A percentile compares a stretch with the other conserved stretches of the same genome.
phyloP scores from a whole-genome alignment of 2,113 vertebrate genomes.

The Butorides virescens region DNA sequence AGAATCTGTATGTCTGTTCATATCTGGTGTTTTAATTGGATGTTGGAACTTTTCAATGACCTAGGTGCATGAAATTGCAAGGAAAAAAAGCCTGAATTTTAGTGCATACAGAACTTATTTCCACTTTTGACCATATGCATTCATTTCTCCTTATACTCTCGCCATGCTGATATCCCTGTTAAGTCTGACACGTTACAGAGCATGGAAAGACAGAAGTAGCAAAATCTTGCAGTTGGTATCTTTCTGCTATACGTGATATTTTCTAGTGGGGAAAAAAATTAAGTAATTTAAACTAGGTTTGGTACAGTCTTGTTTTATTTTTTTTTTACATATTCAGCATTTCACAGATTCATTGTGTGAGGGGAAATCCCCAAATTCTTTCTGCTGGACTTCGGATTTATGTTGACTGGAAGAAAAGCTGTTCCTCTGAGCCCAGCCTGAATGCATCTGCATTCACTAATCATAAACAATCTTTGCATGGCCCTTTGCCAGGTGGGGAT shows the following conservation, averaged over 20 bases:
- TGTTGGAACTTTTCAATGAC: neutral
- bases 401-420: neutral
- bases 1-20: neutral
- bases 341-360: neutral
- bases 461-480: neutral
- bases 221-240: neutral
- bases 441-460: neutral
- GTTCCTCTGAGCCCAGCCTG: neutral
- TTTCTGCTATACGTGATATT: neutral
- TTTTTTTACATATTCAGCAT: neutral
- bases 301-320: neutral
- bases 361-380: neutral
- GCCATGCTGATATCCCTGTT: neutral
- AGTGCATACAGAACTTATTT: neutral
- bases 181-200: accelerated
- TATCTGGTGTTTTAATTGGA: neutral
- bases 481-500: neutral
- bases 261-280: accelerated
- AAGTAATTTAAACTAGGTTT: neutral
- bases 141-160: neutral
- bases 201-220: accelerated
- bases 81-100: neutral
- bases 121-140: neutral
- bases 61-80: neutral
- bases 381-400: neutral